Percentiles rank a stretch among this genome's conserved stretches.
Evolutionary conservation across 1,140 invertebrate species (phyloP).

Genomic region (Rhagoletis pomonella): DNA sequence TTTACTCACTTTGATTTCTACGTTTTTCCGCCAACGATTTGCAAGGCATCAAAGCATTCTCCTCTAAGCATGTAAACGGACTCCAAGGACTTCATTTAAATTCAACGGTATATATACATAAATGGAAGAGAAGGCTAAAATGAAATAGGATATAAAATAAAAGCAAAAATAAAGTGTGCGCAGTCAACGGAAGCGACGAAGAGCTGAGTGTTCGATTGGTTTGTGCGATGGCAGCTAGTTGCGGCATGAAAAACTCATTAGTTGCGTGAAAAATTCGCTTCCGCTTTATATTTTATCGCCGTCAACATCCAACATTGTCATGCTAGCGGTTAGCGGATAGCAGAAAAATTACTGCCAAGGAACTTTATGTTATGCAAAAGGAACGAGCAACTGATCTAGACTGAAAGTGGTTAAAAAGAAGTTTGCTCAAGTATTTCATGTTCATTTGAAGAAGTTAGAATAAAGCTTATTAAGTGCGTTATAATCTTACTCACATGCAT

Average conservation of each 20-base stretch:
- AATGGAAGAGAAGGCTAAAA: slow-evolving; percentile 13
- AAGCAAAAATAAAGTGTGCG: neutral
- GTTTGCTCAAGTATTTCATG: too few relatives aligned
- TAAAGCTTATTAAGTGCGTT: too few relatives aligned
- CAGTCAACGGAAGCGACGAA: neutral
- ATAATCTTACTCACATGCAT: neutral
- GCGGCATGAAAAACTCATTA: slow-evolving; percentile 47
- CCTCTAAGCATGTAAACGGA: slow-evolving; percentile 24
- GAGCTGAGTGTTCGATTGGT: slow-evolving; percentile 28
- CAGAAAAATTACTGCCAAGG: neutral
- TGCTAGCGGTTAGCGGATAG: neutral
- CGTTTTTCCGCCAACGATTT: slow-evolving; percentile 11
- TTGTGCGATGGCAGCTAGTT: slow-evolving; percentile 13
- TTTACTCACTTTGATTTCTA: slow-evolving; percentile 43
- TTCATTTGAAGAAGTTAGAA: too few relatives aligned
- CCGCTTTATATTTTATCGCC: slow-evolving; percentile 42
- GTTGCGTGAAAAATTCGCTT: slow-evolving; percentile 46
- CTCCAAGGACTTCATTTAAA: slow-evolving; percentile 50
- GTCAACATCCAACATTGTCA: slow-evolving; percentile 14
- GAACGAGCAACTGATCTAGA: too few relatives aligned
- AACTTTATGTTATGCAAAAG: too few relatives aligned
- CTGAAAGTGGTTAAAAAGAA: too few relatives aligned
- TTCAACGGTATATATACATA: slow-evolving; percentile 35
- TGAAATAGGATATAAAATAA: slow-evolving; percentile 1
- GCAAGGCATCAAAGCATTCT: slow-evolving; percentile 36